Evolutionary conservation across 2,888 invertebrate genomes (phyloP), one percentile per base, ranked within the genome.

Genomic region (Drosophila tripunctata): DNA sequence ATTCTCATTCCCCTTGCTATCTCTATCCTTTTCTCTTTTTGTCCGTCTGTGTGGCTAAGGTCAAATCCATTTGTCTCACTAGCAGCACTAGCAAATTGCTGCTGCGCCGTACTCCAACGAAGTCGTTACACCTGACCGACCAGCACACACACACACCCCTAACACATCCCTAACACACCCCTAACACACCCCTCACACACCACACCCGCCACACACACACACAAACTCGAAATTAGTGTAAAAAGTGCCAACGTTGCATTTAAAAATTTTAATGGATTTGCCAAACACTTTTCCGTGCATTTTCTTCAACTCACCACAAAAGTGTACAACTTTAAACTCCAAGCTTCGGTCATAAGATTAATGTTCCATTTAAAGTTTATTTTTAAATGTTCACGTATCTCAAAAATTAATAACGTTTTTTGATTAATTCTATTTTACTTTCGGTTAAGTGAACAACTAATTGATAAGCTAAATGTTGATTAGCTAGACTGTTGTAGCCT

Each of bases 1-100:
- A 8, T 12, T 35, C 10, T 14, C 30, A 5, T 17, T 15, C 10
- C 7, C n/a, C 27, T 10, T 6, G 4, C 10, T 8, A n/a, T 7
- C 31, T 12, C 19, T 6, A 19, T 8, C 22, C 7, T 3, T 3
- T 40, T 7, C 24, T 15, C 2, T 19, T 15, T 4, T 14, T 21
- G 7, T 10, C 33, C 30, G 48, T 41, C 78, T 75, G 67, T 82
- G 69, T 64, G 77, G 86, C 80, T 79, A 87, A 83, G 87, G 82
- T 83, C 86, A 85, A 87, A 83, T 68, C 80, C 86, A 83, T 87
- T 83, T 87, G 83, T 85, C 83, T 85, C 87, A 76, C 80, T 70
- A 87, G 83, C 79, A 87, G 87, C 87, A 76, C 80, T 70, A 87
- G 83, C 79, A 87, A 82, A 75, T 79, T 82, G 82, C 86, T 85